A percentile compares a stretch with the other conserved stretches of the same genome.
Evolutionary conservation across 1,140 invertebrate genomes (phyloP).

Genomic region (Caerostris darwini): DNA sequence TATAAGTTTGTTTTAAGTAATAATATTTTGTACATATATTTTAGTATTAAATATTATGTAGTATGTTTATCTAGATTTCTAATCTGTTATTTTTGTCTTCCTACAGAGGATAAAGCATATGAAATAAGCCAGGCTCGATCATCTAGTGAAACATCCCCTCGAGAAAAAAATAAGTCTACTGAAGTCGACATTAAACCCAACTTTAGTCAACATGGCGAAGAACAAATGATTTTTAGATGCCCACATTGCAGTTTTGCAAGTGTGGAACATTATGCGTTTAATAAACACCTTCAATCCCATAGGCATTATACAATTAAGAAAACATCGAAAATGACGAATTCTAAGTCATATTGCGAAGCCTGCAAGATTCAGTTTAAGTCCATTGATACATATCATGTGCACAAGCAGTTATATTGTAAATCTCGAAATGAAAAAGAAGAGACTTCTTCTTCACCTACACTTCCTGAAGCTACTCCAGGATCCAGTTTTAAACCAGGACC

Average conservation of each 20-base stretch:
- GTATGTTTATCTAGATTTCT: background rate
- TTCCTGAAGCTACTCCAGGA: conserved; percentile 82
- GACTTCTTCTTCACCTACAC: conserved; percentile 78
- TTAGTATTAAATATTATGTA: background rate
- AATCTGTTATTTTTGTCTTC: background rate
- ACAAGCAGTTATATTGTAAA: conserved; percentile 96
- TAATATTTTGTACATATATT: too few species aligned
- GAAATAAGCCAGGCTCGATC: background rate
- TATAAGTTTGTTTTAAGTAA: too few species aligned
- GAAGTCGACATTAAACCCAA: background rate
- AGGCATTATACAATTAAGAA: background rate
- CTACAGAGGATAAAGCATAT: background rate
- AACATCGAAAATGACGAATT: conserved; percentile 20
- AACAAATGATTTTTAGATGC: background rate
- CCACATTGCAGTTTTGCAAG: background rate
- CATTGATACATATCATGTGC: conserved; percentile 92
- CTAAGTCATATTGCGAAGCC: conserved; percentile 90
- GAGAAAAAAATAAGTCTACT: background rate
- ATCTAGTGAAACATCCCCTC: background rate
- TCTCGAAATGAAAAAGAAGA: conserved; percentile 87
- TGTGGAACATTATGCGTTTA: background rate
- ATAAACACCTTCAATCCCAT: conserved; percentile 29
- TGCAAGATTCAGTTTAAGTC: conserved; percentile 96
- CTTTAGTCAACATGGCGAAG: background rate
- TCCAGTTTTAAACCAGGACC: conserved; percentile 81